Percentiles rank a stretch among this genome's conserved stretches.
phyloP scores from a whole-genome alignment of 2,113 vertebrate genomes.

The Candoia aspera region DNA sequence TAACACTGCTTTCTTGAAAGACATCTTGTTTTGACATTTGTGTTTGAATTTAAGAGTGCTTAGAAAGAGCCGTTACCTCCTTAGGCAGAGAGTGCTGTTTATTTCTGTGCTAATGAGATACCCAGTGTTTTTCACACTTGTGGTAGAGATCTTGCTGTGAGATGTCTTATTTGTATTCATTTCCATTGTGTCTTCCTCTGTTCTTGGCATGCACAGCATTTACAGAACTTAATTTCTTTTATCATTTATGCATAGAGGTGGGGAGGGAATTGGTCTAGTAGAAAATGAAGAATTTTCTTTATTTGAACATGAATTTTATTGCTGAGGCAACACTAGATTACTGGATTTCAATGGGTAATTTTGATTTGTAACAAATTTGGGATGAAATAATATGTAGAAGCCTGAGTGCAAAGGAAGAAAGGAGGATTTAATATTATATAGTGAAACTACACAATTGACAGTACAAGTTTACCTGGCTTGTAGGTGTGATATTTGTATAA shows the following conservation, averaged over 20 bases:
- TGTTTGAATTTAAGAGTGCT: slow-evolving; percentile 59
- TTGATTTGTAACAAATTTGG: slow-evolving; percentile 44
- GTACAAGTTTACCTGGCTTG: background rate
- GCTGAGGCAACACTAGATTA: slow-evolving; percentile 17
- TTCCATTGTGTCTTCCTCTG: slow-evolving; percentile 46
- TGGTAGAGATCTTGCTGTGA: slow-evolving; percentile 48
- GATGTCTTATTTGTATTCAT: slow-evolving; percentile 60
- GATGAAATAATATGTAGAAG: slow-evolving; percentile 29
- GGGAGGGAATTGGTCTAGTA: background rate
- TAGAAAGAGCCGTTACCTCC: slow-evolving; percentile 50
- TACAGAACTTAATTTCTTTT: slow-evolving; percentile 68
- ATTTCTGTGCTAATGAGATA: slow-evolving; percentile 63
- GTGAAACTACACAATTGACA: slow-evolving; percentile 45
- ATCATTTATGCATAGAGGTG: slow-evolving; percentile 33
- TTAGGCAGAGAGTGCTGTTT: slow-evolving; percentile 47
- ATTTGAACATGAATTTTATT: slow-evolving; percentile 29
- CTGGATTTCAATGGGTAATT: slow-evolving; percentile 40
- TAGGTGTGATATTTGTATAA: background rate
- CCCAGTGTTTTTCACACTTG: slow-evolving; percentile 46
- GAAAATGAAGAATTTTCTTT: slow-evolving; percentile 39
- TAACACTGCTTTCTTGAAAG: slow-evolving; percentile 56
- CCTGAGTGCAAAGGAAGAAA: slow-evolving; percentile 46
- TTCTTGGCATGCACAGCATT: slow-evolving; percentile 56
- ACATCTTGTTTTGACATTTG: slow-evolving; percentile 58
- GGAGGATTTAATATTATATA: slow-evolving; percentile 55